A percentile compares a stretch with the other conserved stretches of the same genome.
These are phyloP conservation scores for Eublepharis macularius DNA, from an alignment of 2,113 vertebrate genomes.

Conservation along the genomic window DNA sequence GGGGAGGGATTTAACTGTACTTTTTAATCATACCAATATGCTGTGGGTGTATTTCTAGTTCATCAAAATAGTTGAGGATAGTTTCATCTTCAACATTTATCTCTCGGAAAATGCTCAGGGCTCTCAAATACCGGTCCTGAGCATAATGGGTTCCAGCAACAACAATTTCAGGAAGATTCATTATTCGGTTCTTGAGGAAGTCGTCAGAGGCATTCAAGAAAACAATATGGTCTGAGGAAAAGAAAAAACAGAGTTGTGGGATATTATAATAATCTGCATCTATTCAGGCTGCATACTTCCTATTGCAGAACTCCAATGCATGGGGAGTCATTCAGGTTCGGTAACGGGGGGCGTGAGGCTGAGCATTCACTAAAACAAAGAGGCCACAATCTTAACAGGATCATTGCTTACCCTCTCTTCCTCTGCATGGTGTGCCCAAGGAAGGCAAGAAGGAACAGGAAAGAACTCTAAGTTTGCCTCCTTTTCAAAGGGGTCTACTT, in stretches of 20 bases:
- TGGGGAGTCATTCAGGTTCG: background rate
- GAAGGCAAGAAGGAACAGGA: background rate
- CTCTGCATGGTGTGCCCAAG: background rate
- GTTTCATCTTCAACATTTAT: slow-evolving; percentile 77
- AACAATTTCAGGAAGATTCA: slow-evolving; percentile 83
- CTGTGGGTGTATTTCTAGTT: slow-evolving; percentile 80
- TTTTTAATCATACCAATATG: slow-evolving; percentile 79
- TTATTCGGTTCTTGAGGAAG: slow-evolving; percentile 87
- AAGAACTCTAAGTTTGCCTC: background rate
- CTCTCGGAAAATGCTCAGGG: slow-evolving; percentile 77
- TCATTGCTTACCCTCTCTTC: no score
- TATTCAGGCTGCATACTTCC: background rate
- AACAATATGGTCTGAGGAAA: slow-evolving; percentile 83
- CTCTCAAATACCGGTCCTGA: slow-evolving; percentile 78
- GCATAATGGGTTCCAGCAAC: slow-evolving; percentile 81
- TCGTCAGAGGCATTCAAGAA: slow-evolving; percentile 83
- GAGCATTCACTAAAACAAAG: background rate
- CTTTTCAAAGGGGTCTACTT: no score
- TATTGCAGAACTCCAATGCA: background rate
- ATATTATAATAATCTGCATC: background rate
- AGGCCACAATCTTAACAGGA: no score
- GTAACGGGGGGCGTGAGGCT: background rate
- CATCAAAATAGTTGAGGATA: slow-evolving; percentile 86
- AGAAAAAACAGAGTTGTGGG: background rate
- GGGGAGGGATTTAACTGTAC: background rate